Evolutionary conservation across 2,888 invertebrate genomes (phyloP), one percentile per base, ranked within the genome.

Genomic region (Plebejus melissa): DNA sequence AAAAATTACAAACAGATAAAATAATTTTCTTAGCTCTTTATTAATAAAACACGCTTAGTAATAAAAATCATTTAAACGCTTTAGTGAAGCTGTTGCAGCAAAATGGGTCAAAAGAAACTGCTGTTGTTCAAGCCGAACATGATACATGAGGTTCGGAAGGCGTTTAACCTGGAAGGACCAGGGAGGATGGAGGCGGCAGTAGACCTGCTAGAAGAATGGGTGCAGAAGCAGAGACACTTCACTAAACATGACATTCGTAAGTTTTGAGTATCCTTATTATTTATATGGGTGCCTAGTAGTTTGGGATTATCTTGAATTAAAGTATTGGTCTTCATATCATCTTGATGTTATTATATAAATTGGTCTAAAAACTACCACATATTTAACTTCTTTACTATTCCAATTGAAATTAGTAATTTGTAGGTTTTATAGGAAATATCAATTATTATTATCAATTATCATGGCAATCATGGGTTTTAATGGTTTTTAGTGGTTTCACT

Each of bases 181-280:
- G 65, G 65, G 4, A 11, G 65, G 32, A 65, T 65, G 65, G 65
- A 65, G 9, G 65, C 65, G 4, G 65, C 65, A 11, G 32, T 65
- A 16, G 65, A 65, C 0, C 65, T 65, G 32, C 65, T 65, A 32
- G 65, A 65, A 16, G 65, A 65, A 36, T 65, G 65, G 65, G 32
- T 65, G 4, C 65, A 65, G 32, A 65, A 65, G 65, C 65, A 65
- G 65, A 65, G 65, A 32, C 65, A 65, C 32, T 65, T 65, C 36
- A 65, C 65, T 36, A 65, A 65, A 65, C 65, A 65, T 36, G 13
- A 65, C 5, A 36, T 65, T 36, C 65, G 65, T 65, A 13, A 65
- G 65, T 65, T 36, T 65, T 65, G 0, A 32, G n/a, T 32, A 2
- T 60, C 11, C 28, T 28, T 9, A 22, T 4, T 11, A 60, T 60